Evolutionary conservation across 2,888 invertebrate species (phyloP), one percentile per base, ranked within the genome.

Genomic region (Operophtera brumata): DNA sequence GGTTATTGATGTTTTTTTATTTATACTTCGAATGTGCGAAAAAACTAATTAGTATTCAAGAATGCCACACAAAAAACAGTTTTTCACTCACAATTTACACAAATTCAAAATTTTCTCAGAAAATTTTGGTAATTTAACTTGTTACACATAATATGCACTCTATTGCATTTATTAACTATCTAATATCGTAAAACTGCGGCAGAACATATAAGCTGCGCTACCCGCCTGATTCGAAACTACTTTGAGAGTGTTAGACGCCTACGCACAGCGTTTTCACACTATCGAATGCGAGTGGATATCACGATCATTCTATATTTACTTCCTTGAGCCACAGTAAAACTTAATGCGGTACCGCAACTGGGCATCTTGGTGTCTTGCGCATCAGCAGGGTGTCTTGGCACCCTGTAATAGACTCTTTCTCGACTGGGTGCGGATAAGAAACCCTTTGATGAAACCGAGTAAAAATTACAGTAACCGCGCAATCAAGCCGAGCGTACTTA

Each of bases 231-330:
- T 40, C 25, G 10, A 14, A 44, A 47, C 52, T 53, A 52, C 37
- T 48, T 46, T 49, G 45, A 14, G 11, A 62, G 61, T 14, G 48
- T 41, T 41, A 45, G 47, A 36, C 60, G 64, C 64, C 62, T 48
- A 66, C 63, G 57, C 60, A 54, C 30, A 44, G 48, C 45, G 43
- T 59, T 56, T 64, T 65, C 65, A 61, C 64, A 57, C 67, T 72
- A 75, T 75, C 72, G 43, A 47, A 69, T 65, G 64, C 59, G 66
- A 70, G 59, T 50, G 55, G 42, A 76, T 74, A 77, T 77, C 66
- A 59, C 62, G 70, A 66, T 69, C 61, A 67, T 69, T 75, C 79
- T 81, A 82, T 73, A 78, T 77, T 81, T 82, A 80, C 70, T 73
- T 67, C 67, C 66, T 66, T 65, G 66, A 67, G 44, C 37, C 43